Evolutionary conservation across 2,888 invertebrate genomes (phyloP).

Genomic region (Cantharis nigra): DNA sequence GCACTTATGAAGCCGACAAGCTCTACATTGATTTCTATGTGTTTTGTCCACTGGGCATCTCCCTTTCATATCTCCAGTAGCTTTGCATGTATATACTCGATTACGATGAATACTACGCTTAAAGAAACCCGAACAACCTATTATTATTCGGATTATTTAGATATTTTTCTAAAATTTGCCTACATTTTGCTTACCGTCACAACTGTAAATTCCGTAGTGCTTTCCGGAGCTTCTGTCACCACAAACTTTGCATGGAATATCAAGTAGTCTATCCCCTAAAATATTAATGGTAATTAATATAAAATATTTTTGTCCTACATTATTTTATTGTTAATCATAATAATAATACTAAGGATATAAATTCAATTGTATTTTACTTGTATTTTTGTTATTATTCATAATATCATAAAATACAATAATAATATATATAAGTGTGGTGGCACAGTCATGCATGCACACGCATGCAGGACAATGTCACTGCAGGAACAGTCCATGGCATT

Average conservation of each 20-base stretch:
- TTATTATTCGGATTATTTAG: slow-evolving; percentile 8
- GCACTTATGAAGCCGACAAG: slow-evolving; percentile 92
- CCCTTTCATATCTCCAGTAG: slow-evolving; percentile 89
- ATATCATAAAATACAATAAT: too few species aligned
- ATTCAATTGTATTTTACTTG: too few species aligned
- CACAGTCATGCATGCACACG: too few species aligned
- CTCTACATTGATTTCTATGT: slow-evolving; percentile 94
- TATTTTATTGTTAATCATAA: too few species aligned
- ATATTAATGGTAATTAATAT: slow-evolving; percentile 28
- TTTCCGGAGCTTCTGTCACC: slow-evolving; percentile 98
- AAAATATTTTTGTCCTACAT: not conserved
- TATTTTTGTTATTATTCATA: too few species aligned
- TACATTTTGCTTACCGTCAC: slow-evolving; percentile 79
- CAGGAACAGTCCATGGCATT: too few species aligned
- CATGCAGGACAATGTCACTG: too few species aligned
- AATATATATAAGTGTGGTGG: too few species aligned
- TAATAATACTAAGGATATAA: too few species aligned
- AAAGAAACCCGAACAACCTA: slow-evolving; percentile 95
- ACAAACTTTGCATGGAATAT: slow-evolving; percentile 98
- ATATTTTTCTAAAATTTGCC: not conserved
- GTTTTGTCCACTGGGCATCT: slow-evolving; percentile 96
- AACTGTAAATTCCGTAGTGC: slow-evolving; percentile 99
- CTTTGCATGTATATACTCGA: slow-evolving; percentile 96
- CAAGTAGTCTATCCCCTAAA: slow-evolving; percentile 93
- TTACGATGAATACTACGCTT: slow-evolving; percentile 95